Evolutionary conservation across 2,113 vertebrate species (phyloP).

Genomic region (Pollimyrus isidori): DNA sequence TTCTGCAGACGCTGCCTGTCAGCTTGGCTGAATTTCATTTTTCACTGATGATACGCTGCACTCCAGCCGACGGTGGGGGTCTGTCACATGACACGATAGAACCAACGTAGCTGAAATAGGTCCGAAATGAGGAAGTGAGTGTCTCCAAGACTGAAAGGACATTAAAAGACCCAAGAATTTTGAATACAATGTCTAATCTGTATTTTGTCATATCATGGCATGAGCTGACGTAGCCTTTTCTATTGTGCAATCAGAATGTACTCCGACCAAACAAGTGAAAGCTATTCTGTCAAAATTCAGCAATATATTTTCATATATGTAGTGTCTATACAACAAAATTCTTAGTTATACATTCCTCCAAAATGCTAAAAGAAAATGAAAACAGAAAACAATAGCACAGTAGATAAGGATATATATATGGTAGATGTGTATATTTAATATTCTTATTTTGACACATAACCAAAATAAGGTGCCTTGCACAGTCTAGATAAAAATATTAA

Average conservation of each 20-base stretch:
- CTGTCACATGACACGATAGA: not conserved
- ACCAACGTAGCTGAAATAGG: not conserved
- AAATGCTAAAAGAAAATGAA: not conserved
- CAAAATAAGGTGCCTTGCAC: no score
- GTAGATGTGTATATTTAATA: not conserved
- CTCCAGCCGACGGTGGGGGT: not conserved
- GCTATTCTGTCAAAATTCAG: not conserved
- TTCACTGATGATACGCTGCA: not conserved
- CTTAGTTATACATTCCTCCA: not conserved
- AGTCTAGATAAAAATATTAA: not conserved
- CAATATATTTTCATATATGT: not conserved
- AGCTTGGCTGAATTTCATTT: constrained; percentile 1
- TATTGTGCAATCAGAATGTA: not conserved
- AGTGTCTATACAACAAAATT: not conserved
- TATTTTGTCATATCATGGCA: not conserved
- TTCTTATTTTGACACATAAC: no score
- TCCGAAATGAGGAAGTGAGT: not conserved
- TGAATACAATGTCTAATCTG: not conserved
- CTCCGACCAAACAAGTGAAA: not conserved
- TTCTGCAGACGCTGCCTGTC: not conserved
- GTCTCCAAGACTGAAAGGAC: not conserved
- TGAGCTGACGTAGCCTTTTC: not conserved
- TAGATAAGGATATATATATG: not conserved
- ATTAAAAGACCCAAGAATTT: not conserved
- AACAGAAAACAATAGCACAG: not conserved